Evolutionary conservation across 2,113 vertebrate genomes (phyloP).

Genomic region (Romanogobio albipinnatus): DNA sequence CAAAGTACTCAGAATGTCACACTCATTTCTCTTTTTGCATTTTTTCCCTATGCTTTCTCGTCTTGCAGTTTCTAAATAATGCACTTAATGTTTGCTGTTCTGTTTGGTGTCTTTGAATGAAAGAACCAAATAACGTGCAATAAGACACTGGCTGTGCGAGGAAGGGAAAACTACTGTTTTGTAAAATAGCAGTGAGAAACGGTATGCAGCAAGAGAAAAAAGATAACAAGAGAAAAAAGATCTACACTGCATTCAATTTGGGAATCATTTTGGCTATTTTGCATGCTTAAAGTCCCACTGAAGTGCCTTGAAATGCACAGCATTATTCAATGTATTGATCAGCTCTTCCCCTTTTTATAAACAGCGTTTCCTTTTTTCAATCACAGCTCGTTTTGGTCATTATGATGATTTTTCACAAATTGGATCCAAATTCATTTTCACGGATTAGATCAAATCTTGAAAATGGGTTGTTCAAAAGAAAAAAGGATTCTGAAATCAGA

Average conservation of each 20-base stretch:
- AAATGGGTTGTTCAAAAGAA: no score
- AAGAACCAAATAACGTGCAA: neutral
- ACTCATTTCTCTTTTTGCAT: neutral
- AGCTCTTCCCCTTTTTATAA: no score
- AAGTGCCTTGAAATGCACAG: no score
- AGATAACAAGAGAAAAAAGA: no score
- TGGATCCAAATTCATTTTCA: no score
- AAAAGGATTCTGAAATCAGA: no score
- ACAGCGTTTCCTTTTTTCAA: no score
- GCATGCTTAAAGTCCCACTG: no score
- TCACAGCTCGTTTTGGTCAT: no score
- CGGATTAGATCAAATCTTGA: no score
- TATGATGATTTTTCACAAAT: no score
- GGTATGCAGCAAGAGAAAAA: neutral
- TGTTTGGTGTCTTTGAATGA: slow-evolving; percentile 19
- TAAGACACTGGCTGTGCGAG: neutral
- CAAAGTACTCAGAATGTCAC: slow-evolving; percentile 21
- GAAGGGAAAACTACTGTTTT: neutral
- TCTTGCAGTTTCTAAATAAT: slow-evolving; percentile 27
- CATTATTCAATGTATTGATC: no score
- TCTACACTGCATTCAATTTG: neutral
- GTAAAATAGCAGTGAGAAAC: neutral
- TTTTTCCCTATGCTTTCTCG: neutral
- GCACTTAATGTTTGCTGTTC: slow-evolving; percentile 24
- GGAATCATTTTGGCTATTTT: neutral